Evolutionary conservation across 1,140 invertebrate genomes (phyloP).

Genomic region (Anastrepha obliqua): DNA sequence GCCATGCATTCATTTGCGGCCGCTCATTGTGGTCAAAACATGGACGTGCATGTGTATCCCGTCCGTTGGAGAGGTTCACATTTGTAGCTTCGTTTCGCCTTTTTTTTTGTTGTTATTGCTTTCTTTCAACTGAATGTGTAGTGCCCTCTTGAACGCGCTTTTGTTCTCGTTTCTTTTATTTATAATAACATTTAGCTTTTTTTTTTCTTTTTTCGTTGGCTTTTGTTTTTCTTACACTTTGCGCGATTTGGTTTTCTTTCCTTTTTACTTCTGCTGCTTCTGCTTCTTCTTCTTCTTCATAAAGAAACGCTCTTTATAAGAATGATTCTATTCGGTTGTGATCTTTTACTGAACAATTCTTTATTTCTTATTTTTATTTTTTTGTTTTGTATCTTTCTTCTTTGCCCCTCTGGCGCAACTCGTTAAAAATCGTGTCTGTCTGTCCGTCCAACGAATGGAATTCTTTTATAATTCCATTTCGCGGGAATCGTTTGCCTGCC

Average conservation of each 20-base stretch:
- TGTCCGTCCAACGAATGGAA: conserved; percentile 58
- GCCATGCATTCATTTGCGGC: conserved; percentile 70
- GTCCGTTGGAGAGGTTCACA: background rate
- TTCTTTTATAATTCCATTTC: conserved; percentile 74
- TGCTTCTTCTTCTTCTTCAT: background rate
- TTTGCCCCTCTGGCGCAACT: conserved; percentile 63
- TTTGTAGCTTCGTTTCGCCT: background rate
- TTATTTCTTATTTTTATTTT: conserved; percentile 47
- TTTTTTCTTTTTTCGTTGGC: conserved; percentile 43
- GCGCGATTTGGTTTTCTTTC: conserved; percentile 55
- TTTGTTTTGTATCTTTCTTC: background rate
- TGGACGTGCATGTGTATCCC: conserved; percentile 36
- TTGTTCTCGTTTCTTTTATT: conserved; percentile 59
- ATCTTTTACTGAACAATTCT: background rate
- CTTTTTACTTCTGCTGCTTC: conserved; percentile 45
- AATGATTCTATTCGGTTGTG: background rate
- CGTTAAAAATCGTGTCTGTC: conserved; percentile 67
- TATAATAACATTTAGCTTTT: conserved; percentile 56
- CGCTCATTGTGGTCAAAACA: conserved; percentile 65
- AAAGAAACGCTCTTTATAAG: conserved; percentile 30
- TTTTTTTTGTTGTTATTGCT: conserved; percentile 25
- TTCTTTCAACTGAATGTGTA: conserved; percentile 60
- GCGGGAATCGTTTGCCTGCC: conserved; percentile 65
- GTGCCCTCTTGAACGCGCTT: conserved; percentile 44
- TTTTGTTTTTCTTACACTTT: conserved; percentile 54